Conservation (phyloP, 2,888 invertebrate species). For the Salticus scenicus region DNA sequence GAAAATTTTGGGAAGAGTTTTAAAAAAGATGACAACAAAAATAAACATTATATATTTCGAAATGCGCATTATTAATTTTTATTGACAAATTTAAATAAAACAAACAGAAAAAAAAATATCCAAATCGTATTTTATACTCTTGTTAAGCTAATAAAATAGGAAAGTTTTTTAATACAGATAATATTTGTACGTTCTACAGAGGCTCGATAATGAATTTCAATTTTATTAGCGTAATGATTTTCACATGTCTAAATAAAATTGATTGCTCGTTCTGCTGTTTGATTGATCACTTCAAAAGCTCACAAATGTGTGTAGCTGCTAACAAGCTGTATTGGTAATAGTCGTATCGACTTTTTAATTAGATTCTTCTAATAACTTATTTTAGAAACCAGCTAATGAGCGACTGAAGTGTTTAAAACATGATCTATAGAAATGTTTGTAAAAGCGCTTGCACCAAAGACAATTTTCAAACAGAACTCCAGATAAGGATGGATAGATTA, state of each 20-base stretch:
- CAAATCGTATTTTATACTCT: too few relatives aligned
- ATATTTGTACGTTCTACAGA: too few relatives aligned
- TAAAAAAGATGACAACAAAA: too few relatives aligned
- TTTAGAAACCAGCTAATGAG: neutral
- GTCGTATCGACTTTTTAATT: neutral
- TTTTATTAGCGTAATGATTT: neutral
- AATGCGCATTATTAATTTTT: too few relatives aligned
- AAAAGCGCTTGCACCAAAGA: neutral
- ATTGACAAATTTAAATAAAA: too few relatives aligned
- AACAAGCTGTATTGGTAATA: neutral
- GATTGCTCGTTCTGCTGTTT: neutral
- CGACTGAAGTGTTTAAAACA: neutral
- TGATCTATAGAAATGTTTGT: constrained; percentile 2
- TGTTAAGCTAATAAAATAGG: too few relatives aligned
- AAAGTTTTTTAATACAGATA: too few relatives aligned
- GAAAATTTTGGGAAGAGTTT: too few relatives aligned
- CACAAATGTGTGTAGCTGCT: neutral
- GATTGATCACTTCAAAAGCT: neutral
- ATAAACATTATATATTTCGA: too few relatives aligned
- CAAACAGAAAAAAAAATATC: too few relatives aligned
- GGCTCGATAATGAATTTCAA: neutral
- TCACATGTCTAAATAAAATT: neutral
- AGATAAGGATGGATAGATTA: neutral
- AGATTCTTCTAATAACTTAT: neutral
- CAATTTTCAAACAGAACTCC: neutral